Evolutionary conservation across 2,113 vertebrate genomes (phyloP), one percentile per base, ranked within the genome.

Genomic region (Eptatretus burgeri): DNA sequence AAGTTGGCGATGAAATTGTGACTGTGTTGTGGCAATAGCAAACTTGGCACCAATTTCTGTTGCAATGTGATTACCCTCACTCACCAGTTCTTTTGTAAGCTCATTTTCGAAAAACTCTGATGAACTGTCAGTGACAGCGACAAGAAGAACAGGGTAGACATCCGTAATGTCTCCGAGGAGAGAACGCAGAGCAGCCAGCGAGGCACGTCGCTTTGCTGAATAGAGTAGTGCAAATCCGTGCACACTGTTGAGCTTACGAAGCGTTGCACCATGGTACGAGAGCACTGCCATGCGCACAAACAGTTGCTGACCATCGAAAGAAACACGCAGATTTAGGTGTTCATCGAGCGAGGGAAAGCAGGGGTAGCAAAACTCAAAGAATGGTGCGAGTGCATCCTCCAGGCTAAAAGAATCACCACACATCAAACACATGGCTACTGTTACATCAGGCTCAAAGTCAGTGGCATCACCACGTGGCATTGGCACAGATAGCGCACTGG

Each of bases 401-500:
- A 93, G 84, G 17, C 88, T 93, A 69, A 98, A 98, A 0, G 80
- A 76, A 64, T 96, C 89, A 10, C 88, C 89, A 64, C 89, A 95
- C 93, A 98, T 93, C 67, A 84, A 86, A 70, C 88, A 98, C 89
- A 98, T 96, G 50, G 95, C 86, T 52, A 96, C 93, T 69, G 86
- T 78, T 51, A 98, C 74, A 69, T 98, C 89, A 2, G 82, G 83
- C 77, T 94, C 93, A 2, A 85, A 85, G 67, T 87, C 73, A 74
- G 94, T 87, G 72, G 93, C 94, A 76, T 85, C 89, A 62, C 76
- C 82, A 11, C 86, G 86, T 75, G 84, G 74, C 1, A 85, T 83
- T 64, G 77, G 82, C 66, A 88, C 76, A 67, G 84, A 77, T 68
- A 93, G 87, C 66, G 83, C 83, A 75, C 80, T 87, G 67, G 85